Percentiles rank a stretch among this genome's conserved stretches.
Conservation (phyloP, 2,797 vertebrate species). For the Pelobates cultripes region DNA sequence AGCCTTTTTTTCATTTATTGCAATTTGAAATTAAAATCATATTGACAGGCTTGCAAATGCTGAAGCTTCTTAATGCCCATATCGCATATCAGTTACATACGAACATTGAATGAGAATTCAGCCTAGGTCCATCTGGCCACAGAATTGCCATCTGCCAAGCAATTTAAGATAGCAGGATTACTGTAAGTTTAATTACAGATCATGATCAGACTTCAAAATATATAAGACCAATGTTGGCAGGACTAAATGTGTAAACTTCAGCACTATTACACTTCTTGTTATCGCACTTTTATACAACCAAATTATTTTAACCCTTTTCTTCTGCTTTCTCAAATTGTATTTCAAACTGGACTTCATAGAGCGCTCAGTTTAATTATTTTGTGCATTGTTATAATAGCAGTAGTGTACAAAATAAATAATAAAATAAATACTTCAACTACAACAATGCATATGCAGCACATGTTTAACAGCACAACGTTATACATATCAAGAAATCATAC, state of each 20-base stretch:
- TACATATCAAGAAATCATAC: too few species aligned
- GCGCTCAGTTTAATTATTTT: too few species aligned
- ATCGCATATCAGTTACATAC: constrained; percentile 42
- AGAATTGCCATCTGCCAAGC: constrained; percentile 51
- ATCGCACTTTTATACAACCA: neutral
- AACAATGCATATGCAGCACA: too few species aligned
- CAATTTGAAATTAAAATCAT: constrained; percentile 50
- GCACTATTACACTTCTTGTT: neutral
- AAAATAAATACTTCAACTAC: too few species aligned
- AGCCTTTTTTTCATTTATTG: constrained; percentile 18
- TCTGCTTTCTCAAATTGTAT: neutral
- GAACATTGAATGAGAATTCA: constrained; percentile 35
- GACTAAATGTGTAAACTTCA: neutral
- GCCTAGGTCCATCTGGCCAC: constrained; percentile 50
- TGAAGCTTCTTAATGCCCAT: constrained; percentile 31
- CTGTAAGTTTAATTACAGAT: constrained; percentile 50
- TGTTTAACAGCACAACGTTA: too few species aligned
- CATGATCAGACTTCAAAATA: constrained; percentile 43
- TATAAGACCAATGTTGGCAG: constrained; percentile 11
- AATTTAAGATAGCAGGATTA: constrained; percentile 50
- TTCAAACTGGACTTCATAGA: too few species aligned
- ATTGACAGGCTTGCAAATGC: constrained; percentile 49
- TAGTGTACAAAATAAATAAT: too few species aligned
- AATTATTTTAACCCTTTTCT: neutral
- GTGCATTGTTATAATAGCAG: too few species aligned